Percentiles rank a stretch among this genome's conserved stretches.
These are phyloP conservation scores for Osedax fenrisi DNA, from an alignment of 2,888 invertebrate genomes.

Conservation along the genomic window DNA sequence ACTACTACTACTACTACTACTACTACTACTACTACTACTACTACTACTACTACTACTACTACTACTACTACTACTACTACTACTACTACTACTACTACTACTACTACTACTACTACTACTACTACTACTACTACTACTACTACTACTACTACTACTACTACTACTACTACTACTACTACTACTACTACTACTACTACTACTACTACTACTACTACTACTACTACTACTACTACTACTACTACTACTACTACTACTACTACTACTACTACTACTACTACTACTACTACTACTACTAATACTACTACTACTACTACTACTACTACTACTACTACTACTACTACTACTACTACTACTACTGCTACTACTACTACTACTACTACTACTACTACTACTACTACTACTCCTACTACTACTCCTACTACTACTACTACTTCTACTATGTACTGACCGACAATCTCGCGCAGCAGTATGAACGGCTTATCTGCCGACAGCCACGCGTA, in stretches of 20 bases:
- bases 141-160: neutral
- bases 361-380: no score
- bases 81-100: neutral
- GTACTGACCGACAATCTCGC: conserved; percentile 30
- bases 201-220: neutral
- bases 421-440: no score
- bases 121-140: no score
- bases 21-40: neutral
- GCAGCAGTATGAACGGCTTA: conserved; percentile 26
- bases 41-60: neutral
- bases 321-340: conserved; percentile 2
- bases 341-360: neutral
- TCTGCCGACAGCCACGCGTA: conserved; percentile 31
- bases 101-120: no score
- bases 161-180: no score
- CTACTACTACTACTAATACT: no score
- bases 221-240: neutral
- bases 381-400: no score
- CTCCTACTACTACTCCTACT: no score
- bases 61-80: no score
- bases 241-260: neutral
- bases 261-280: neutral
- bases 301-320: neutral
- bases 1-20: neutral
- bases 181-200: neutral